These are phyloP conservation scores for Caenorhabditis brenneri DNA, from an alignment of 1,140 invertebrate species.

Conservation along the genomic window DNA sequence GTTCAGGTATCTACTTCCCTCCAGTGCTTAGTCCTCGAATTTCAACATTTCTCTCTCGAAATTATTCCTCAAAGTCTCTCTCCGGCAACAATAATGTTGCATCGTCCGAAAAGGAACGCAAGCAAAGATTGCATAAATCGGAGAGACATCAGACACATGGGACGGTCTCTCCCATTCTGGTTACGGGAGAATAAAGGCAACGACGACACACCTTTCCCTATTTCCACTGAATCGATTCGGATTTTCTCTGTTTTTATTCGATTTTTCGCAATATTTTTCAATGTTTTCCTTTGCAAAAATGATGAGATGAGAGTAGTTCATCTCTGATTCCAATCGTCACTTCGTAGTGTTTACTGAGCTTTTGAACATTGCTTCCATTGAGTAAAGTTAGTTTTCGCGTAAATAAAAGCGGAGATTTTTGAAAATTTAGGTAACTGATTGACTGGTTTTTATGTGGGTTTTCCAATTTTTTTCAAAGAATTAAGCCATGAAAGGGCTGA, in stretches of 20 bases:
- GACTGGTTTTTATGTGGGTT: no score
- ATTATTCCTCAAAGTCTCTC: neutral
- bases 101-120: neutral
- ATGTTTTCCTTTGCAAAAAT: neutral
- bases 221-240: neutral
- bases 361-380: neutral
- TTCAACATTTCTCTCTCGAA: neutral
- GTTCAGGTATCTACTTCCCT: neutral
- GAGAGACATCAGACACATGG: neutral
- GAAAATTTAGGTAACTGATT: neutral
- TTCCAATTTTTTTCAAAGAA: no score
- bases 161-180: no score
- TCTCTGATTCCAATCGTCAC: neutral
- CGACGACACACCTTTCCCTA: conserved; percentile 14
- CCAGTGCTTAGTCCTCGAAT: neutral
- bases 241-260: neutral
- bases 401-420: neutral
- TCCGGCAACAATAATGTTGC: conserved; percentile 14
- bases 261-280: neutral
- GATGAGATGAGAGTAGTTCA: neutral
- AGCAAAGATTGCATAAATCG: neutral
- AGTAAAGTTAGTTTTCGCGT: neutral
- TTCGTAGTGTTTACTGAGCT: neutral
- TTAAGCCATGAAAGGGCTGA: no score
- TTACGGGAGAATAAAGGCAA: neutral